Conservation (phyloP, 2,113 vertebrate species). For the Corythoichthys intestinalis region DNA sequence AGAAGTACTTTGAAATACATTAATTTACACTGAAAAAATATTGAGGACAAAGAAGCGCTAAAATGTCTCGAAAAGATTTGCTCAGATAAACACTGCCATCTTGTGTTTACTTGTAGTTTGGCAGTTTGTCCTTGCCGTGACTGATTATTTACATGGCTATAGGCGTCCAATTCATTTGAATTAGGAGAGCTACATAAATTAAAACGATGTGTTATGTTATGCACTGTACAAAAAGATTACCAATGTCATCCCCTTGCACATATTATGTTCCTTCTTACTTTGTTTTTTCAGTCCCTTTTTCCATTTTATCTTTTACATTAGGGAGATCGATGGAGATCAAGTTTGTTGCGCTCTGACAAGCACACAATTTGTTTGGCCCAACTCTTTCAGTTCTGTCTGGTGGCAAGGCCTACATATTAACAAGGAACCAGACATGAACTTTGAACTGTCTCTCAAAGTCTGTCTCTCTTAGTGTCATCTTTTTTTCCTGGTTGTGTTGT, state of each 20-base stretch:
- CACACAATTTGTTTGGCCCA: background rate
- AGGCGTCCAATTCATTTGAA: too few relatives aligned
- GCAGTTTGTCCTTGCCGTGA: background rate
- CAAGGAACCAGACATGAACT: background rate
- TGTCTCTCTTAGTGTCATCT: background rate
- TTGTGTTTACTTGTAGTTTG: conserved; percentile 12
- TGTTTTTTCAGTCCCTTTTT: too few relatives aligned
- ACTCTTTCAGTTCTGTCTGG: background rate
- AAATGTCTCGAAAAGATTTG: background rate
- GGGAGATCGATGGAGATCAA: too few relatives aligned
- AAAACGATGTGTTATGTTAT: too few relatives aligned
- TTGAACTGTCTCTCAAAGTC: conserved; percentile 3
- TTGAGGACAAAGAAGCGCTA: too few relatives aligned
- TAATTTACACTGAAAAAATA: too few relatives aligned
- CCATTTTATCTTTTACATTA: too few relatives aligned
- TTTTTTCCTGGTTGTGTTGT: conserved; percentile 28
- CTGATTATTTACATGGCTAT: too few relatives aligned
- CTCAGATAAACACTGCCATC: background rate
- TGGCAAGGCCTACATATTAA: background rate
- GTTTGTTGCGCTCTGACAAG: background rate
- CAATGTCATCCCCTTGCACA: background rate
- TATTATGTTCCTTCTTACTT: background rate
- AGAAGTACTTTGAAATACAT: too few relatives aligned
- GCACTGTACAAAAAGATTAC: background rate
- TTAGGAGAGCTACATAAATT: too few relatives aligned